Percentiles rank a stretch among this genome's conserved stretches.
phyloP scores from a whole-genome alignment of 1,140 invertebrate genomes.

The Berghia stephanieae region DNA sequence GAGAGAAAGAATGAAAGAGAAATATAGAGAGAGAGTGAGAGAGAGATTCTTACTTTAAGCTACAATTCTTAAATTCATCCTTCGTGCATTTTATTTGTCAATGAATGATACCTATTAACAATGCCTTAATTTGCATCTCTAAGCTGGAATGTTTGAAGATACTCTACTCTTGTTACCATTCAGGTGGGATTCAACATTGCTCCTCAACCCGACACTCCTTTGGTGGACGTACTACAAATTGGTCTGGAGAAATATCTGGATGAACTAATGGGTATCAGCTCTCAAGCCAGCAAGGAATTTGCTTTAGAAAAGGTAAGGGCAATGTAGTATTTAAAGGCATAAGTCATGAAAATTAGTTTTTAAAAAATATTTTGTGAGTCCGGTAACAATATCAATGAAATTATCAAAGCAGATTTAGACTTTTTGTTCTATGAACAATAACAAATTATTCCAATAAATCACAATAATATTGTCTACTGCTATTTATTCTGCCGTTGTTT shows the following conservation, averaged over 20 bases:
- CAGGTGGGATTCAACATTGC: slow-evolving; percentile 75
- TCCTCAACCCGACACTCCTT: slow-evolving; percentile 74
- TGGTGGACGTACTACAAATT: slow-evolving; percentile 86
- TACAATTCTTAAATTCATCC: neutral
- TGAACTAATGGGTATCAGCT: slow-evolving; percentile 62
- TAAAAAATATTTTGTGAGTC: too few relatives aligned
- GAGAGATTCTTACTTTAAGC: too few relatives aligned
- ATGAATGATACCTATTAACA: too few relatives aligned
- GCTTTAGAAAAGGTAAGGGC: slow-evolving; percentile 64
- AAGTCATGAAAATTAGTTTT: too few relatives aligned
- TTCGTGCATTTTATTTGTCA: too few relatives aligned
- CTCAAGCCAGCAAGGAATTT: slow-evolving; percentile 67
- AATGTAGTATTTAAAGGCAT: neutral
- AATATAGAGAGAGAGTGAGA: neutral
- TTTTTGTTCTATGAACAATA: too few relatives aligned
- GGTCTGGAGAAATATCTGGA: slow-evolving; percentile 78
- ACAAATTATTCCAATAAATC: too few relatives aligned
- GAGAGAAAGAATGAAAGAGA: too few relatives aligned
- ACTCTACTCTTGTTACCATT: neutral
- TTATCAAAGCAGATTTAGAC: too few relatives aligned
- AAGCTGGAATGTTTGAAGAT: neutral
- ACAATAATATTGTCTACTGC: too few relatives aligned
- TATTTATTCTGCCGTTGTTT: too few relatives aligned
- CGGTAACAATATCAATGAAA: neutral
- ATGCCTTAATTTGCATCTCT: neutral